These are phyloP conservation scores for Argyrosomus regius DNA, from an alignment of 2,797 vertebrate genomes.

Conservation along the genomic window DNA sequence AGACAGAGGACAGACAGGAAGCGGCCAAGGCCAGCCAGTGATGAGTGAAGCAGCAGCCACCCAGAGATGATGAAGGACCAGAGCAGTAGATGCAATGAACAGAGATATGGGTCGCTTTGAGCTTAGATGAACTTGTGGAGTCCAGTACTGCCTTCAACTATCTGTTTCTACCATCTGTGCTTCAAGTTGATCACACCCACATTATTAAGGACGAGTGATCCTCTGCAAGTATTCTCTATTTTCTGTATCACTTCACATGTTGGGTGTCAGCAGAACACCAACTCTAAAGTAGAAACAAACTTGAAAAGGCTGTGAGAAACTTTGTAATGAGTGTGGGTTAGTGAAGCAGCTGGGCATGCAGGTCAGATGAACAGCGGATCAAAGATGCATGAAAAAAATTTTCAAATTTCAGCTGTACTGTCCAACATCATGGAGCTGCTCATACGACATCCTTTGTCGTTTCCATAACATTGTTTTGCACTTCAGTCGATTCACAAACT, in stretches of 20 bases:
- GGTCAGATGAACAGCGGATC: conserved; percentile 10
- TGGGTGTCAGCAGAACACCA: not conserved
- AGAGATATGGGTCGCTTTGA: not conserved
- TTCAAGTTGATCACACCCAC: not conserved
- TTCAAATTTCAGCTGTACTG: not conserved
- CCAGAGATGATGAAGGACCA: conserved; percentile 8
- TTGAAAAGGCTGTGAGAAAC: conserved; percentile 2
- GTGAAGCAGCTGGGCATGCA: conserved; percentile 38
- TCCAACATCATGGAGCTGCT: not conserved
- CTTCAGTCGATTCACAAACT: not conserved
- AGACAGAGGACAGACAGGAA: conserved; percentile 63
- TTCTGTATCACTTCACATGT: conserved; percentile 2
- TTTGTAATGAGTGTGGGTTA: conserved; percentile 8
- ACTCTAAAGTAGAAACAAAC: conserved; percentile 8
- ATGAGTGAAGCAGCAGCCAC: conserved; percentile 34
- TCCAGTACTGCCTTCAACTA: not conserved
- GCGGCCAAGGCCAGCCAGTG: conserved; percentile 45
- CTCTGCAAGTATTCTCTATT: not conserved
- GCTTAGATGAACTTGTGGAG: not conserved
- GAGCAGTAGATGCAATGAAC: conserved; percentile 8
- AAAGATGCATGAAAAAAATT: conserved; percentile 17
- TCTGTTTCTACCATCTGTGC: conserved; percentile 16
- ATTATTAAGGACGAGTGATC: not conserved
- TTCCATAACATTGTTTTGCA: not conserved
- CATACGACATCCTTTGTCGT: not conserved